Evolutionary conservation across 2,888 invertebrate species (phyloP).

Genomic region (Xylocampa areola): DNA sequence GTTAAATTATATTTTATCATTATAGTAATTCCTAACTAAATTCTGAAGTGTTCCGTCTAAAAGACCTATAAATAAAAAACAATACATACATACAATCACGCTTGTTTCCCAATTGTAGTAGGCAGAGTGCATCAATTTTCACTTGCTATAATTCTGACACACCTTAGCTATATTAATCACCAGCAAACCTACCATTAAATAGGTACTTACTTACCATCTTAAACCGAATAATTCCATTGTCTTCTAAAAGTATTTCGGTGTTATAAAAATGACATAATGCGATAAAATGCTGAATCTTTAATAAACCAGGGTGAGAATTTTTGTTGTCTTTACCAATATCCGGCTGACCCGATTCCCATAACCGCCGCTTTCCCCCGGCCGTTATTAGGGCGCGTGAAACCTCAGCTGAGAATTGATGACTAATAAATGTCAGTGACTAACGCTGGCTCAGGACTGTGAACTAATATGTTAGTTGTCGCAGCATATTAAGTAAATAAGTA

Average conservation of each 20-base stretch:
- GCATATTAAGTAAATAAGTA: constrained; percentile 10
- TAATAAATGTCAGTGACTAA: constrained; percentile 41
- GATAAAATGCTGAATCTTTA: constrained; percentile 31
- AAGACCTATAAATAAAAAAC: too few relatives aligned
- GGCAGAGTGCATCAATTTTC: too few relatives aligned
- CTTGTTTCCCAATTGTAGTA: too few relatives aligned
- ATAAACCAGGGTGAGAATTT: constrained; percentile 25
- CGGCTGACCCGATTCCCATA: constrained; percentile 45
- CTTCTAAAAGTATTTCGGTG: constrained; percentile 42
- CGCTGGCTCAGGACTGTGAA: constrained; percentile 20
- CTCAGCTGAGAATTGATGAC: constrained; percentile 39
- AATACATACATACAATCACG: too few relatives aligned
- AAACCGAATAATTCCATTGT: constrained; percentile 30
- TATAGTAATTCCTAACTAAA: too few relatives aligned
- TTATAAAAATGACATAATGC: constrained; percentile 33
- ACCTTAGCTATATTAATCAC: too few relatives aligned
- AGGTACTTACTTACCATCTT: neutral
- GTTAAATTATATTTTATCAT: too few relatives aligned
- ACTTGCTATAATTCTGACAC: too few relatives aligned
- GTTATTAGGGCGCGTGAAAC: constrained; percentile 37
- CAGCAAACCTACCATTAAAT: too few relatives aligned
- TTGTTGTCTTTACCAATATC: constrained; percentile 49
- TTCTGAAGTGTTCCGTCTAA: too few relatives aligned
- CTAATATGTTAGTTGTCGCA: constrained; percentile 12
- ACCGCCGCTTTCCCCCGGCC: constrained; percentile 12